These are phyloP conservation scores for Silurus glanis DNA, from an alignment of 2,113 vertebrate species.

Conservation along the genomic window DNA sequence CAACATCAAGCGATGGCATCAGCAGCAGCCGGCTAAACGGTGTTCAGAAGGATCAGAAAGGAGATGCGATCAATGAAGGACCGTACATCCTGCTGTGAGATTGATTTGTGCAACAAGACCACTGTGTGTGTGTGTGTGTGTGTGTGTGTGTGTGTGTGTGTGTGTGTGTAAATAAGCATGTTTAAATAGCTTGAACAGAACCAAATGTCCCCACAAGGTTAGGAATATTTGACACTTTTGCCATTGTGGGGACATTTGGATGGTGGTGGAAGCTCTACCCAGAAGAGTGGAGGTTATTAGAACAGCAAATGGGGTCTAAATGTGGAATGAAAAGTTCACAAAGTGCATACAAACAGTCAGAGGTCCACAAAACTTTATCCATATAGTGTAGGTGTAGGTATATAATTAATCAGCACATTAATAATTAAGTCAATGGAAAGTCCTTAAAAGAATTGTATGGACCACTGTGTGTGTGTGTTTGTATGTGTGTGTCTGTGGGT, in stretches of 20 bases:
- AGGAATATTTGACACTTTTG: not conserved
- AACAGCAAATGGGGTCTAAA: too few species aligned
- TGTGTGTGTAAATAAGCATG: constrained; percentile 10
- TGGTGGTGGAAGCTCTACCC: not conserved
- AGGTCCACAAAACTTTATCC: too few species aligned
- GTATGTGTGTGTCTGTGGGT: constrained; percentile 35
- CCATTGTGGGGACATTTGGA: not conserved
- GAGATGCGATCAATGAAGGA: constrained; percentile 34
- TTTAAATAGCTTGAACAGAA: constrained; percentile 25
- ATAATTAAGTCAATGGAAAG: not conserved
- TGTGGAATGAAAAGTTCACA: too few species aligned
- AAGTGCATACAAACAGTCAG: too few species aligned
- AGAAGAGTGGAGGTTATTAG: too few species aligned
- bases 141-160: constrained; percentile 25
- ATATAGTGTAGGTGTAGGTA: not conserved
- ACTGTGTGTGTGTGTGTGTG: constrained; percentile 9
- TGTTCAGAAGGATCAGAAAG: not conserved
- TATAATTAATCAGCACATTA: not conserved
- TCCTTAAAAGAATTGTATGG: not conserved
- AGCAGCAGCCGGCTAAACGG: constrained; percentile 7
- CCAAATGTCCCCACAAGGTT: not conserved
- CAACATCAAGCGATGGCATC: not conserved
- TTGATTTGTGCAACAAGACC: constrained; percentile 31
- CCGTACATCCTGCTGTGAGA: constrained; percentile 17
- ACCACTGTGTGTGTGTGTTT: constrained; percentile 1